Evolutionary conservation across 2,888 invertebrate species (phyloP).

Genomic region (Sarcophaga rosellei): DNA sequence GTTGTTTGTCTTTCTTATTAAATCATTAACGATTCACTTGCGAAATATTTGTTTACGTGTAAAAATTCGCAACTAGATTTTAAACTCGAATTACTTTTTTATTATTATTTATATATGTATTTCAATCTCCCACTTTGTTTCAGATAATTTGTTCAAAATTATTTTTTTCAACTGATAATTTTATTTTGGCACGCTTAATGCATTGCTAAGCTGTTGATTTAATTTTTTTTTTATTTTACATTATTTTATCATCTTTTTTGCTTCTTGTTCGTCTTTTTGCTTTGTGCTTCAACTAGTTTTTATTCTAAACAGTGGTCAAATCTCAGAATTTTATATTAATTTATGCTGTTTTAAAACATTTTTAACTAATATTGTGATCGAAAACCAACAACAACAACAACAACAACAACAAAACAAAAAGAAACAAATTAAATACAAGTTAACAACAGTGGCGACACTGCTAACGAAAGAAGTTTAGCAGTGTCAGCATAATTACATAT

Average conservation of each 20-base stretch:
- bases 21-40: too few relatives aligned
- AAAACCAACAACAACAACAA: background rate
- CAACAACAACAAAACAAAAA: background rate
- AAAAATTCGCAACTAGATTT: background rate
- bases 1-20: too few relatives aligned
- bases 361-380: background rate
- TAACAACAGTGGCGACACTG: too few relatives aligned
- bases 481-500: too few relatives aligned
- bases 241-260: background rate
- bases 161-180: background rate
- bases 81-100: background rate
- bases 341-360: constrained; percentile 24
- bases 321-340: background rate
- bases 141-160: background rate
- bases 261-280: background rate
- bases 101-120: too few relatives aligned
- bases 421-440: constrained; percentile 30
- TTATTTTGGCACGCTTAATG: constrained; percentile 30
- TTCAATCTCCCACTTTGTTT: background rate
- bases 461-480: too few relatives aligned
- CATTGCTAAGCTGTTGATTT: constrained; percentile 1
- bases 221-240: too few relatives aligned
- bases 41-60: background rate
- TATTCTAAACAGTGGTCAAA: too few relatives aligned
- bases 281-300: background rate